Base-by-base conservation (phyloP, 2,888 invertebrate species). In the Teleiodes luculella region DNA sequence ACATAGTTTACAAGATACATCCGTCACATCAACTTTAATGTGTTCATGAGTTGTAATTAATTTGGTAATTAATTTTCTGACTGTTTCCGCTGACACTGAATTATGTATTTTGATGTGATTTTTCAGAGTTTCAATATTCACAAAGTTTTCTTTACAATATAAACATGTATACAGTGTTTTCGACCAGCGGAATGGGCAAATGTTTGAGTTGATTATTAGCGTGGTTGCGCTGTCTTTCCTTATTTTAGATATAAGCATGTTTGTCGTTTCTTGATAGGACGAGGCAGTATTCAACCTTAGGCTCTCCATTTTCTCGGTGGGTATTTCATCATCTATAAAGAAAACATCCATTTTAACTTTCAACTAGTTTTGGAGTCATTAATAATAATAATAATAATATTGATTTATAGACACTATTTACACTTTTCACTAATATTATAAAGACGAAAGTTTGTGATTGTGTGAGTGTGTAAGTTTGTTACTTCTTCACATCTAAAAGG, bases 1-100 rank as follows among this genome's bases (percentile, higher is more conserved):
- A 48, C 65, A 65, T 18, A 63, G 47, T 48, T 54, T 63, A 43
- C 65, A 65, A 1, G 14, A 30, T 11, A 46, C 55, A 18, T 56
- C 48, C 7, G 46, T 14, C 0, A 61, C 47, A 28, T 66, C 59
- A 0, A 63, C 49, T 55, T 63, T 66, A 8, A 63, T 51, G 1
- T 53, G 57, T 10, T 57, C 57, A 16, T 56, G 41, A 0, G 48
- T 18, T 3, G 20, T 24, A 5, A 48, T 35, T 5, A 13, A n/a
- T 35, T 48, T 48, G 16, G 18, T 35, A 20, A 35, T 35, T 11
- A 35, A 30, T 35, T 35, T 48, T 7, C 35, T 5, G 7, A 48
- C 18, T 5, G 6, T 20, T 5, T 20, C 24, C 35, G 35, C 35
- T 1, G 33, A 20, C 2, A 11, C 28, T 7, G 35, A 35, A 13